Base-by-base conservation (phyloP, 2,888 invertebrate genomes). In the Cremastobaeus sp. region DNA sequence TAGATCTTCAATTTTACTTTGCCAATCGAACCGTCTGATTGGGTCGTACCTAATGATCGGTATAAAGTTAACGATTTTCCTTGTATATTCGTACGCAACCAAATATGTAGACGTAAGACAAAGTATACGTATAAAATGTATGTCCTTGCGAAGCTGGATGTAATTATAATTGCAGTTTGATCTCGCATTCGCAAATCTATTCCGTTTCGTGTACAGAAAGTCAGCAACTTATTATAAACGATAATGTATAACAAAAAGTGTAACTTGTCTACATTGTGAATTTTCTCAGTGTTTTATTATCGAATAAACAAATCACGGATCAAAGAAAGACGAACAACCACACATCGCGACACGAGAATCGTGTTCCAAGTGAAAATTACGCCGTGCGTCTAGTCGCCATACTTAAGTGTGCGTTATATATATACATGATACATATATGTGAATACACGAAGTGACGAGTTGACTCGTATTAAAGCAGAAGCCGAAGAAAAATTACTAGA, bases 111-210 rank as follows among this genome's bases (percentile, higher is more conserved):
- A 34, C 4, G 4, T 59, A 68, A 45, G 30, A 62, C 41, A 47
- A 54, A 41, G 66, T 72, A 66, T 66, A 66, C 65, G 60, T 54
- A 54, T 41, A 43, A 41, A 12, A 14, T 25, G 35, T 18, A 66
- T 66, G 74, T 70, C 59, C 70, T 74, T 74, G 70, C 74, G 66
- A 70, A 57, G 50, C 57, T 73, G 64, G 41, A 50, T 64, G 64
- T 59, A 64, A 69, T 35, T 59, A 59, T 64, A 50, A 39, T 55
- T 64, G 34, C 47, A 45, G 37, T 52, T 57, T 52, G 20, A 62
- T 41, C 32, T 39, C 52, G 57, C 57, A 62, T 62, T 21, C 35
- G 57, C 57, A 55, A 45, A 64, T 50, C 39, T 14, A 45, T 32
- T 8, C 45, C 15, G 41, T 62, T 54, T 32, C 48, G 41, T 59